phyloP scores from a whole-genome alignment of 1,140 invertebrate genomes.

The Batillaria attramentaria region DNA sequence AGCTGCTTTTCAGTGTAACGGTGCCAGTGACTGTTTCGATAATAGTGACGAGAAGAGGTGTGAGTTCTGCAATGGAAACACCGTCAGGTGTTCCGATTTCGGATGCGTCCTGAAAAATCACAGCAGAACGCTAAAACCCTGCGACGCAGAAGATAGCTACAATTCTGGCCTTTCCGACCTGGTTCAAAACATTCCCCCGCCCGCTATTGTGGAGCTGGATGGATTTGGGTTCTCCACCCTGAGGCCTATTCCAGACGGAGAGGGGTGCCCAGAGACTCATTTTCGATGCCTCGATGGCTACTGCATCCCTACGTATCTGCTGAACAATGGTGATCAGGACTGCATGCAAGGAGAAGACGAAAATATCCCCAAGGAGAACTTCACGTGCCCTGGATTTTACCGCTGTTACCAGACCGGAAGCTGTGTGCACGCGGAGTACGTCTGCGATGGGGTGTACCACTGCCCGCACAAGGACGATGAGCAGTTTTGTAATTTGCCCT shows the following conservation, averaged over 20 bases:
- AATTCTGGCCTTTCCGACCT: neutral
- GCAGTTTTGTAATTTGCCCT: slow-evolving; percentile 13
- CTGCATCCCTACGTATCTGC: slow-evolving; percentile 30
- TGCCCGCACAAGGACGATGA: slow-evolving; percentile 38
- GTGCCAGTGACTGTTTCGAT: slow-evolving; percentile 29
- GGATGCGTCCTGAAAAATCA: slow-evolving; percentile 1
- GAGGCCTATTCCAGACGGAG: too few species aligned
- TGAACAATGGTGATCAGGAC: slow-evolving; percentile 29
- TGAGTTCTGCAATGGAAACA: slow-evolving; percentile 6
- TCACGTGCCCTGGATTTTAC: slow-evolving; percentile 25
- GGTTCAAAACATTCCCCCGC: neutral
- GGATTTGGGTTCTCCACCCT: slow-evolving; percentile 32
- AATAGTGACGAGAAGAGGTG: slow-evolving; percentile 34
- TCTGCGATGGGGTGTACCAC: slow-evolving; percentile 30
- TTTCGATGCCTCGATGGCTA: slow-evolving; percentile 17
- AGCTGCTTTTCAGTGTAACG: too few species aligned
- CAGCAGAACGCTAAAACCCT: too few species aligned
- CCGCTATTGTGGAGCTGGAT: slow-evolving; percentile 27
- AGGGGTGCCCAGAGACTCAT: slow-evolving; percentile 1
- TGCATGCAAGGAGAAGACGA: slow-evolving; percentile 32
- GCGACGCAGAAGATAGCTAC: neutral
- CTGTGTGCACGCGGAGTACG: slow-evolving; percentile 28
- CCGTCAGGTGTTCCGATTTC: slow-evolving; percentile 1
- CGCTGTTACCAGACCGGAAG: slow-evolving; percentile 7
- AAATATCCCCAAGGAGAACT: neutral